Evolutionary conservation across 2,797 vertebrate genomes (phyloP).

Genomic region (Pelobates cultripes): DNA sequence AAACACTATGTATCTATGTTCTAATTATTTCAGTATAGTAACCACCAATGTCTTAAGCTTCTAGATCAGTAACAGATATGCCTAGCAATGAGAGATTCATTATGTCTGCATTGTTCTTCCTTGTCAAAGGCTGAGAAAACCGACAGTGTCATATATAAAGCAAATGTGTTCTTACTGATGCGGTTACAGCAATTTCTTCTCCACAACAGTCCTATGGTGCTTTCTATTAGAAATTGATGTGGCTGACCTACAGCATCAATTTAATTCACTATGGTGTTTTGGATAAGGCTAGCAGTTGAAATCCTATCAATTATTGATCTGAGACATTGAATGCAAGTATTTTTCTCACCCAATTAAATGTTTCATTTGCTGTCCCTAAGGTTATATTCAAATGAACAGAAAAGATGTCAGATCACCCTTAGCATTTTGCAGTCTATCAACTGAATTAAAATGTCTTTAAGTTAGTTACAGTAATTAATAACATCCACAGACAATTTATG

Average conservation of each 20-base stretch:
- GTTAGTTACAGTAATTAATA: neutral
- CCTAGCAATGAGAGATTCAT: conserved; percentile 31
- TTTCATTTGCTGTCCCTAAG: conserved; percentile 11
- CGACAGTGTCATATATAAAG: conserved; percentile 31
- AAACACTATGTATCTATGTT: conserved; percentile 33
- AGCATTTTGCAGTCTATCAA: neutral
- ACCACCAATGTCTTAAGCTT: neutral
- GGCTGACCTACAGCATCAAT: conserved; percentile 41
- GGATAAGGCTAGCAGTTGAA: conserved; percentile 18
- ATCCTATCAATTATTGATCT: conserved; percentile 45
- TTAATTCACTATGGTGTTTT: conserved; percentile 31
- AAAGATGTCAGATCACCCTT: neutral
- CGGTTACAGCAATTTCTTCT: conserved; percentile 23
- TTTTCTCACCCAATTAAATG: conserved; percentile 20
- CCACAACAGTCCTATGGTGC: neutral
- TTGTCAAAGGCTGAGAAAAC: conserved; percentile 24
- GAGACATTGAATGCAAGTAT: conserved; percentile 9
- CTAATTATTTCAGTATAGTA: conserved; percentile 28
- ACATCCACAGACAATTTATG: neutral
- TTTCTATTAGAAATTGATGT: conserved; percentile 18
- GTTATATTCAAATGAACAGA: conserved; percentile 13
- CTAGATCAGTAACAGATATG: conserved; percentile 18
- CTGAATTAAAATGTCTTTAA: neutral
- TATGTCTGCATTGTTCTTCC: conserved; percentile 35
- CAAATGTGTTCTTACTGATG: conserved; percentile 9